Conservation (phyloP, 2,888 invertebrate species). For the Andrena marginata region DNA sequence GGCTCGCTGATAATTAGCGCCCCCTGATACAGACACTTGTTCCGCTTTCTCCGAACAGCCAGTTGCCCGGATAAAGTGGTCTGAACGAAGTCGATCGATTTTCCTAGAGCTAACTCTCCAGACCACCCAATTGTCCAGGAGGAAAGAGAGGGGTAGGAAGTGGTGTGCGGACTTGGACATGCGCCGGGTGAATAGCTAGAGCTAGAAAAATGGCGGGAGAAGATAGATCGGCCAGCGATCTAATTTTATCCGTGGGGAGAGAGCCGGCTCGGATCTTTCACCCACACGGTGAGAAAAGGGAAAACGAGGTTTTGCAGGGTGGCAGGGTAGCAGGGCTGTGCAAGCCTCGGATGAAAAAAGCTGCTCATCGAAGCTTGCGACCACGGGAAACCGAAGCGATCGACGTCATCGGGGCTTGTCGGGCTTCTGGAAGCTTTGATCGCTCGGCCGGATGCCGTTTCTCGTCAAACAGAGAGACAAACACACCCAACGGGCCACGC, state of each 20-base stretch:
- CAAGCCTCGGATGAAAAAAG: conserved; percentile 71
- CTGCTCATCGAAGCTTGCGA: conserved; percentile 78
- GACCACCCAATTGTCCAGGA: not conserved
- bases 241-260: conserved; percentile 70
- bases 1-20: not conserved
- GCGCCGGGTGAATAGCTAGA: conserved; percentile 9
- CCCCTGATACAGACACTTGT: no score
- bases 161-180: not conserved
- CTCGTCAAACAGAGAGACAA: conserved; percentile 56
- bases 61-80: not conserved
- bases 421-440: conserved; percentile 71
- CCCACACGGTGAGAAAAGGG: conserved; percentile 63
- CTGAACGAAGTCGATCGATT: not conserved
- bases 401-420: conserved; percentile 72
- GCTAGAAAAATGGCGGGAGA: conserved; percentile 59
- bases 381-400: conserved; percentile 73
- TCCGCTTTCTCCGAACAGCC: not conserved
- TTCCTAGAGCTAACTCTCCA: not conserved
- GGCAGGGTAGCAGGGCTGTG: conserved; percentile 48
- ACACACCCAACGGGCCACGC: conserved; percentile 34
- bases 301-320: conserved; percentile 63
- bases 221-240: conserved; percentile 69
- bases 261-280: conserved; percentile 22
- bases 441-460: conserved; percentile 71
- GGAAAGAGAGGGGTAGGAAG: no score